Percentiles rank a stretch among this genome's conserved stretches.
phyloP scores from a whole-genome alignment of 2,797 vertebrate genomes.

The Syngnathus rostellatus region DNA sequence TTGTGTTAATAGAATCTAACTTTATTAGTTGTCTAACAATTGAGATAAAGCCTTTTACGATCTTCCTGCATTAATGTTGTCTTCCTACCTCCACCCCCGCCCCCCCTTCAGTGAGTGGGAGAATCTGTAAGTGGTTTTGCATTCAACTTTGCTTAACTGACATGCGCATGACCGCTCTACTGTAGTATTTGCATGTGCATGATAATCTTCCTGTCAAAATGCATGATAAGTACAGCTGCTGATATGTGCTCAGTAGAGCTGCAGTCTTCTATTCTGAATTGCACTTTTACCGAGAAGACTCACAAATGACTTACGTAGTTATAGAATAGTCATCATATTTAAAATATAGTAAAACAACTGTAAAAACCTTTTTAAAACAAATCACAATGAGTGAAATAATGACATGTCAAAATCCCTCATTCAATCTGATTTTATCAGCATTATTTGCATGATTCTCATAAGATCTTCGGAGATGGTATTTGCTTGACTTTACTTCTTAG shows the following conservation, averaged over 20 bases:
- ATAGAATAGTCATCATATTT: neutral
- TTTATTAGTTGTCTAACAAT: neutral
- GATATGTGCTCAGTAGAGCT: neutral
- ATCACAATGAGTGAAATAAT: neutral
- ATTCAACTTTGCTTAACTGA: constrained; percentile 7
- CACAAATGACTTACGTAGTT: neutral
- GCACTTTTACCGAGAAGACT: neutral
- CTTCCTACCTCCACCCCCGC: constrained; percentile 41
- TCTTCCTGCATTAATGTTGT: constrained; percentile 19
- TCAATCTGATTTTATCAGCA: neutral
- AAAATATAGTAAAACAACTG: neutral
- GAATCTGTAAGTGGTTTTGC: constrained; percentile 82
- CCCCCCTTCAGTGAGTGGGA: constrained; percentile 83
- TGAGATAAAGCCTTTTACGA: neutral
- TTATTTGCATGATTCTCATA: neutral
- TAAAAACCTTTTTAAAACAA: neutral
- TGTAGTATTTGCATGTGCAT: constrained; percentile 9
- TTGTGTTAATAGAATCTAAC: neutral
- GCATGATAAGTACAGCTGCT: neutral
- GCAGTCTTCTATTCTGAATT: no score
- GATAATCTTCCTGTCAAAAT: neutral
- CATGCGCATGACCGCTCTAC: constrained; percentile 6
- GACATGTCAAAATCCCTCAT: neutral
- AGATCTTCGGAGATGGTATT: neutral
- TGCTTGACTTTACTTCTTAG: neutral